Percentiles rank a stretch among this genome's conserved stretches.
These are phyloP conservation scores for Crotalus horridus DNA, from an alignment of 2,113 vertebrate species.

Conservation along the genomic window DNA sequence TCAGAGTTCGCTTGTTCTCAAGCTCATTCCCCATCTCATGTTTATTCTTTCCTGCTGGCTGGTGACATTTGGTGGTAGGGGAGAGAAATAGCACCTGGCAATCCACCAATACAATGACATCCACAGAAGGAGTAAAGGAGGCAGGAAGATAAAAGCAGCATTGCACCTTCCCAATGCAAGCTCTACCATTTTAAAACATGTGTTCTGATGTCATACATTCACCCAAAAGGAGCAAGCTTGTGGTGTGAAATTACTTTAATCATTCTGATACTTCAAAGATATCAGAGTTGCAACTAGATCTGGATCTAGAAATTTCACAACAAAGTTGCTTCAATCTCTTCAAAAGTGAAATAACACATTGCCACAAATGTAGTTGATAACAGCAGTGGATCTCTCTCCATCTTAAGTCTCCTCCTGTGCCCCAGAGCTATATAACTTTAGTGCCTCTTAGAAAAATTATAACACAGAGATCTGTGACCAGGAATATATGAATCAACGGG, in stretches of 20 bases:
- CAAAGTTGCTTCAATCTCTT: background rate
- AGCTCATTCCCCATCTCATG: background rate
- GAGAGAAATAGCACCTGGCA: background rate
- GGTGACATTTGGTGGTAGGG: background rate
- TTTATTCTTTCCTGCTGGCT: background rate
- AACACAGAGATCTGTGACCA: background rate
- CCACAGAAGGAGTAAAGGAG: background rate
- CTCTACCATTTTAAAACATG: background rate
- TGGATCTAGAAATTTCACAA: too few relatives aligned
- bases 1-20: background rate
- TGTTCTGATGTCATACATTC: background rate
- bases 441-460: background rate
- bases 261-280: background rate
- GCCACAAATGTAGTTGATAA: background rate
- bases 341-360: background rate
- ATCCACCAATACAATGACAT: background rate
- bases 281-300: background rate
- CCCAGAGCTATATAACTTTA: background rate
- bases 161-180: background rate
- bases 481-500: background rate
- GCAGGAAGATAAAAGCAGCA: background rate
- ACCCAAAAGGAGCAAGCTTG: background rate
- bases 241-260: background rate
- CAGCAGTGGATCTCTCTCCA: background rate
- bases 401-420: background rate